Evolutionary conservation across 2,797 vertebrate genomes (phyloP), one percentile per base, ranked within the genome.

Genomic region (Dryobates pubescens): DNA sequence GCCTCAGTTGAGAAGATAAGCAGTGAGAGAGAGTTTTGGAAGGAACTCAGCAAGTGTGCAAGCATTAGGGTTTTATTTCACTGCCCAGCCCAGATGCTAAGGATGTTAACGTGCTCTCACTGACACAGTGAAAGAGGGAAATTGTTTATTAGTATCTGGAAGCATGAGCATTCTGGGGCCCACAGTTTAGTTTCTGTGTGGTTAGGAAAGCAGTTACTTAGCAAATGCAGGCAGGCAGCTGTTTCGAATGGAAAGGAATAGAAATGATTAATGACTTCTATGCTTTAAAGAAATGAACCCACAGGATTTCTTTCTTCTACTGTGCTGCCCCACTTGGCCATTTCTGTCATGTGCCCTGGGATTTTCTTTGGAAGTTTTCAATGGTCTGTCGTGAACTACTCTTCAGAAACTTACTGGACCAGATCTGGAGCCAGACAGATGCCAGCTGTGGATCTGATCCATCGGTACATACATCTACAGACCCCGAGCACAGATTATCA

Each of bases 231-330:
- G 88, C 95, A 84, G 81, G 89, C 94, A 96, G 94, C 94, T 96
- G 95, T 96, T 96, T 96, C 89, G 80, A 88, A 94, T 95, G 93
- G 93, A 95, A 94, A 92, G 86, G 91, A 90, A 95, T 82, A 95
- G 88, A 96, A 96, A 94, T 95, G 92, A 95, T 96, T 94, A 95
- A 95, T 95, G 94, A 86, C 88, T 95, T 91, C 89, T 93, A 56
- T 86, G 94, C 94, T 96, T 94, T 95, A 95, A 95, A 93, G 93
- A 94, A 96, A 96, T 69, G 91, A 96, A 80, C 83, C 88, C 93
- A 94, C 74, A 90, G 83, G 81, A 96, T 92, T 94, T 93, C 87
- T 96, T 95, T 96, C 69, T 96, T 95, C 69, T 92, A 82, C 83
- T 91, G 63, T 84, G 93, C 89, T 95, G 92, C 94, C 94, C 95